These are phyloP conservation scores for Mustela lutreola DNA, from an alignment of 2,113 vertebrate genomes.

Conservation along the genomic window DNA sequence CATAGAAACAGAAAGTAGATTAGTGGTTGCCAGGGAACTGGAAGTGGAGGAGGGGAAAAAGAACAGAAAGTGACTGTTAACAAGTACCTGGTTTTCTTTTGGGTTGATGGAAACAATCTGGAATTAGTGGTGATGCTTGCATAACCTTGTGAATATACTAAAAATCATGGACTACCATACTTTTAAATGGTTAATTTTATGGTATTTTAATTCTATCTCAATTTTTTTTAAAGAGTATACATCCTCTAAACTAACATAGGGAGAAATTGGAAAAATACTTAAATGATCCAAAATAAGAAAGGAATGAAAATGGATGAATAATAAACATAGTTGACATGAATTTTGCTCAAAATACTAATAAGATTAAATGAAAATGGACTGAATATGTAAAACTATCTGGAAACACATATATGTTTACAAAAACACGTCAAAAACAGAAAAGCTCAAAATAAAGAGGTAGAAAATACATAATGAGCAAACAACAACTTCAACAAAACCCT, in stretches of 20 bases:
- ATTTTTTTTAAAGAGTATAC: neutral
- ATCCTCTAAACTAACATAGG: neutral
- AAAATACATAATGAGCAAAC: neutral
- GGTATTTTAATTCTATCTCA: neutral
- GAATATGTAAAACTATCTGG: neutral
- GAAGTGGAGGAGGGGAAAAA: too few relatives aligned
- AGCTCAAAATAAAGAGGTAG: neutral
- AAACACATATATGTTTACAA: neutral
- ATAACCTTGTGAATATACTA: neutral
- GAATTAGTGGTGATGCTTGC: neutral
- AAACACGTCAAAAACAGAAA: neutral
- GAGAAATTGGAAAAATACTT: neutral
- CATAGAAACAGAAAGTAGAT: neutral
- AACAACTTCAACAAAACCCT: neutral
- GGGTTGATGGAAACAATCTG: neutral
- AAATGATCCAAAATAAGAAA: neutral
- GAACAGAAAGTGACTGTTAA: neutral
- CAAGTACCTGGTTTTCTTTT: neutral
- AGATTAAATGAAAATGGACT: neutral
- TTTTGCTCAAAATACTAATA: neutral
- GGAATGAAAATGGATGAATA: neutral
- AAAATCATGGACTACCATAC: neutral
- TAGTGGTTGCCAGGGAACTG: neutral
- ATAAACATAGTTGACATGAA: neutral
- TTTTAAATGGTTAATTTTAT: neutral